Conservation (phyloP, 2,113 vertebrate species). For the Genyomyrus donnyi region DNA sequence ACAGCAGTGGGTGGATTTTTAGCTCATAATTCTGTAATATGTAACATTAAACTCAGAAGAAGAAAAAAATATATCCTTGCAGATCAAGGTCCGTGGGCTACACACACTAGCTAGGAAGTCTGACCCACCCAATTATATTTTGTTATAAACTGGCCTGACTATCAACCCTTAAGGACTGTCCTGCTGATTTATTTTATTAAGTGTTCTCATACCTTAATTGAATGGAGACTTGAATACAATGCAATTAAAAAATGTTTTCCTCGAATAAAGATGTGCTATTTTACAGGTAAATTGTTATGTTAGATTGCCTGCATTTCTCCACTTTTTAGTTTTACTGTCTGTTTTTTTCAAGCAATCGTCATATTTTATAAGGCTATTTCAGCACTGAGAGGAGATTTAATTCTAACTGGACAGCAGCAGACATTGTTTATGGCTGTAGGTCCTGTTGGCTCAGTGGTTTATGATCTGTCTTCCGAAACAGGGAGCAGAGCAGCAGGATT, state of each 20-base stretch:
- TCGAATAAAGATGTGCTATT: background rate
- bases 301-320: background rate
- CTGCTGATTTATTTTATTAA: background rate
- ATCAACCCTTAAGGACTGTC: background rate
- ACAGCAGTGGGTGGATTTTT: background rate
- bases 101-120: background rate
- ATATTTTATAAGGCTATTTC: background rate
- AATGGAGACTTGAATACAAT: background rate
- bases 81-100: background rate
- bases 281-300: background rate
- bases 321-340: background rate
- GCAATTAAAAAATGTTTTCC: background rate
- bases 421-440: background rate
- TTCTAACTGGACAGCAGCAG: background rate
- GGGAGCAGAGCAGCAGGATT: constrained; percentile 77
- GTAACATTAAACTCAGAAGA: background rate
- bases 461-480: constrained; percentile 37
- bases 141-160: background rate
- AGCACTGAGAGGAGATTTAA: background rate
- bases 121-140: background rate
- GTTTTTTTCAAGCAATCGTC: background rate
- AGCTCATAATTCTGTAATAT: background rate
- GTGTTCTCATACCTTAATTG: background rate
- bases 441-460: background rate
- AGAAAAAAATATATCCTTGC: background rate